phyloP scores from a whole-genome alignment of 1,140 invertebrate genomes.

The Drosophila repleta region DNA sequence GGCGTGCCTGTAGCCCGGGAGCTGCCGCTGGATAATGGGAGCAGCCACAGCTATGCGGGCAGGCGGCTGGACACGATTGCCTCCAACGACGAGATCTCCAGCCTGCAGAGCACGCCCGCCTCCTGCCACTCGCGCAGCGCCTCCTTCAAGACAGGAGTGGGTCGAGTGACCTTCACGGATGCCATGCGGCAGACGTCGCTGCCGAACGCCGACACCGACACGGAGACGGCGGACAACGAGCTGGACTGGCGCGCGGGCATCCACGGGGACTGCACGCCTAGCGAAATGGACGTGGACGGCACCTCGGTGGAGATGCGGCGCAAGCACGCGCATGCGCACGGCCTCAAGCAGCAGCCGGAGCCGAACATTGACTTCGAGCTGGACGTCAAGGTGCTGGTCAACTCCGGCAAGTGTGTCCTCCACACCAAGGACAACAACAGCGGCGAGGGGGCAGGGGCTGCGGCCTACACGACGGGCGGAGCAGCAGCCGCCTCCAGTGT shows the following conservation, averaged over 20 bases:
- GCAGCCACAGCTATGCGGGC: constrained; percentile 56
- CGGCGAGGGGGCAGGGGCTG: constrained; percentile 91
- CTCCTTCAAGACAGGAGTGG: constrained; percentile 86
- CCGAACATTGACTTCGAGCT: constrained; percentile 98
- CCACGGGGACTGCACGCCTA: constrained; percentile 59
- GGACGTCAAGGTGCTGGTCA: constrained; percentile 98
- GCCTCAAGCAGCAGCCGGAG: constrained; percentile 88
- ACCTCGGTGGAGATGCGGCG: constrained; percentile 87
- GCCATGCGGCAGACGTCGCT: constrained; percentile 87
- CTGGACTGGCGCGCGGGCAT: constrained; percentile 85
- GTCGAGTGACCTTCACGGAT: constrained; percentile 79
- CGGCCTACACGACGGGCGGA: constrained; percentile 84
- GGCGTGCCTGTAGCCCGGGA: constrained; percentile 29
- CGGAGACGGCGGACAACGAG: constrained; percentile 87
- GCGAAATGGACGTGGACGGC: constrained; percentile 86
- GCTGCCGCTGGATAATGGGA: constrained; percentile 64
- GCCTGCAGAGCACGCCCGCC: constrained; percentile 88
- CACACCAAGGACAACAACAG: constrained; percentile 93
- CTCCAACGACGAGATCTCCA: constrained; percentile 84
- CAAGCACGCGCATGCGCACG: constrained; percentile 83
- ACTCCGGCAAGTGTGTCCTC: constrained; percentile 97
- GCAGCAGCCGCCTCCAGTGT: constrained; percentile 48
- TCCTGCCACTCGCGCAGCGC: constrained; percentile 90
- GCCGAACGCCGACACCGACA: constrained; percentile 89
- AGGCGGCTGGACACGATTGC: constrained; percentile 77